phyloP scores from a whole-genome alignment of 2,888 invertebrate genomes.

The Dermolepida albohirtum region DNA sequence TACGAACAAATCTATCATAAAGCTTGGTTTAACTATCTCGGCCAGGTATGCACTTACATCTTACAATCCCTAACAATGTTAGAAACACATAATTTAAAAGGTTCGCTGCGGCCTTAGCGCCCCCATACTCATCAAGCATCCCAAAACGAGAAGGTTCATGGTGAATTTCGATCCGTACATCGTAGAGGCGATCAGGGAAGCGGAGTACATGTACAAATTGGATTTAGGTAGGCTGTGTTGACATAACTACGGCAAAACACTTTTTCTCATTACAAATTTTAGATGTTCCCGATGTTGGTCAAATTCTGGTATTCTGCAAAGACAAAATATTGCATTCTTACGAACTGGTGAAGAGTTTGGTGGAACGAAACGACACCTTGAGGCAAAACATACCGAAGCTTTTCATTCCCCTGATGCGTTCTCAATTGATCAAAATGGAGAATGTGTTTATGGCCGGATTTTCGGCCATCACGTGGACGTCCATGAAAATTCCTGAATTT shows the following conservation, averaged over 20 bases:
- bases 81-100: conserved; percentile 58
- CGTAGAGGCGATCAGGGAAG: conserved; percentile 80
- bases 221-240: conserved; percentile 67
- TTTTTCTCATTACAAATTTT: too few relatives aligned
- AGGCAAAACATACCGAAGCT: conserved; percentile 73
- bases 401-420: conserved; percentile 77
- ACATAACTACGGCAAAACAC: too few relatives aligned
- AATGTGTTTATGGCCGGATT: conserved; percentile 80
- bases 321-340: conserved; percentile 74
- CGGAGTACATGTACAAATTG: conserved; percentile 84
- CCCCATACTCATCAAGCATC: conserved; percentile 78
- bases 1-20: conserved; percentile 86
- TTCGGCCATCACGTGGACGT: conserved; percentile 85
- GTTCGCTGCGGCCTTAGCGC: conserved; percentile 75
- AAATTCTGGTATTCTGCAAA: conserved; percentile 79
- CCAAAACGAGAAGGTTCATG: conserved; percentile 73
- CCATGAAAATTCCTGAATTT: conserved; percentile 76
- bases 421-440: conserved; percentile 76
- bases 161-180: conserved; percentile 82
- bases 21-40: conserved; percentile 83
- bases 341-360: conserved; percentile 72
- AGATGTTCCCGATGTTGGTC: conserved; percentile 82
- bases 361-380: conserved; percentile 73
- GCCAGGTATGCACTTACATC: conserved; percentile 68
- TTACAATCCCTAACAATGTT: conserved; percentile 1